Evolutionary conservation across 2,113 vertebrate species (phyloP).

Genomic region (Gallinago paraguaiae): DNA sequence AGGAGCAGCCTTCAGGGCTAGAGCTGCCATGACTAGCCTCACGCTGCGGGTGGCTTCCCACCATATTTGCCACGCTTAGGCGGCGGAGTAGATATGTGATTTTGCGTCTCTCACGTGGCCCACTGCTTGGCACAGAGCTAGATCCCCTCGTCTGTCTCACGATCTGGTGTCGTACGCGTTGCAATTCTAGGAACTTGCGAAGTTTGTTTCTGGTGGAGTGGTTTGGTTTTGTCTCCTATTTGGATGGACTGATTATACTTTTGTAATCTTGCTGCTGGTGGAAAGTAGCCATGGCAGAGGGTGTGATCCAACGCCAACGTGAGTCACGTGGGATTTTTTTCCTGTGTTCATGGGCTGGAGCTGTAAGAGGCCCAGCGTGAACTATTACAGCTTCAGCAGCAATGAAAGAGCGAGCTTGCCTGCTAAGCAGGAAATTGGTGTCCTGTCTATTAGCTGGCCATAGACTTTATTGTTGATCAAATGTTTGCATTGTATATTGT

Average conservation of each 20-base stretch:
- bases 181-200: background rate
- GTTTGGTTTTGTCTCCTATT: conserved; percentile 19
- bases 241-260: background rate
- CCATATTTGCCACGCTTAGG: background rate
- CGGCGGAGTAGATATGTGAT: background rate
- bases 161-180: background rate
- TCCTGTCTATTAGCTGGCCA: background rate
- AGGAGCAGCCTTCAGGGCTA: background rate
- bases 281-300: background rate
- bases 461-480: background rate
- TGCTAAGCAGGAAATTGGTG: background rate
- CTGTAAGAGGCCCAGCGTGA: background rate
- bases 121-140: background rate
- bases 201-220: conserved; percentile 1
- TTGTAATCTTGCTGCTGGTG: conserved; percentile 22
- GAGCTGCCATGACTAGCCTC: background rate
- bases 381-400: background rate
- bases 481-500: background rate
- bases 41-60: rapidly evolving
- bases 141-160: background rate
- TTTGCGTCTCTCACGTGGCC: background rate
- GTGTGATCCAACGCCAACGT: background rate
- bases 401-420: background rate
- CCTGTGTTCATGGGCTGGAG: background rate
- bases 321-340: background rate